Percentiles rank a stretch among this genome's conserved stretches.
Conservation (phyloP, 2,888 invertebrate species). For the Gerris lacustris region DNA sequence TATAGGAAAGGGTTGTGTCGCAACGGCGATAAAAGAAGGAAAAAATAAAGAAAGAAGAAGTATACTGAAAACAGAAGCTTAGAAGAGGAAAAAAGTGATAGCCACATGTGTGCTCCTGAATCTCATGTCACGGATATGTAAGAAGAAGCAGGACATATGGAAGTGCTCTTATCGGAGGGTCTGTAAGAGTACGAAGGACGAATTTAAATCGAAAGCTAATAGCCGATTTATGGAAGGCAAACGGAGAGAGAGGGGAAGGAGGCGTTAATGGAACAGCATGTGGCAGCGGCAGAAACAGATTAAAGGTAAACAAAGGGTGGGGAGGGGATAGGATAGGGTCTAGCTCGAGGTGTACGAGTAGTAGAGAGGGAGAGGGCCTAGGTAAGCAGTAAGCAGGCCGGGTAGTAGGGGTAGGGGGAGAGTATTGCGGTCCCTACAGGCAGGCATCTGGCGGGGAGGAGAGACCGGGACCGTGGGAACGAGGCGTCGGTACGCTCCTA, state of each 20-base stretch:
- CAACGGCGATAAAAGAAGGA: too few species aligned
- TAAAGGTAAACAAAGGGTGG: slow-evolving; percentile 21
- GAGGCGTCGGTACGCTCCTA: slow-evolving; percentile 12
- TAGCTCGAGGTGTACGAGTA: slow-evolving; percentile 6
- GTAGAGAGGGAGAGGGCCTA: slow-evolving; percentile 17
- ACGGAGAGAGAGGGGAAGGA: slow-evolving; percentile 21
- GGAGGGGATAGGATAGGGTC: slow-evolving; percentile 10
- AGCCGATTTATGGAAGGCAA: slow-evolving; percentile 7
- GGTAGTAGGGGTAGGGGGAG: slow-evolving; percentile 28
- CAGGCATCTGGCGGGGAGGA: not conserved
- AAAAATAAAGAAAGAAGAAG: too few species aligned
- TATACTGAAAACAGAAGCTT: too few species aligned
- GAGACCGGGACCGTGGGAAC: slow-evolving; percentile 11
- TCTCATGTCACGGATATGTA: not conserved
- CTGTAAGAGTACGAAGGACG: slow-evolving; percentile 4
- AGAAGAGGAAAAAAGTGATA: not conserved
- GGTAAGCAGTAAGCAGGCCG: slow-evolving; percentile 23
- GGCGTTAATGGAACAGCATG: slow-evolving; percentile 20
- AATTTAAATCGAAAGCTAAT: slow-evolving; percentile 1
- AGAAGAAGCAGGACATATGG: not conserved
- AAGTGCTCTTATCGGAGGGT: not conserved
- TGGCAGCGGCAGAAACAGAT: slow-evolving; percentile 18
- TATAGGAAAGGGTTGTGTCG: too few species aligned
- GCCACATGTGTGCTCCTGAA: not conserved
- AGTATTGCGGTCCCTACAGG: not conserved